Evolutionary conservation across 2,888 invertebrate species (phyloP).

Genomic region (Hirudinaria manillensis): DNA sequence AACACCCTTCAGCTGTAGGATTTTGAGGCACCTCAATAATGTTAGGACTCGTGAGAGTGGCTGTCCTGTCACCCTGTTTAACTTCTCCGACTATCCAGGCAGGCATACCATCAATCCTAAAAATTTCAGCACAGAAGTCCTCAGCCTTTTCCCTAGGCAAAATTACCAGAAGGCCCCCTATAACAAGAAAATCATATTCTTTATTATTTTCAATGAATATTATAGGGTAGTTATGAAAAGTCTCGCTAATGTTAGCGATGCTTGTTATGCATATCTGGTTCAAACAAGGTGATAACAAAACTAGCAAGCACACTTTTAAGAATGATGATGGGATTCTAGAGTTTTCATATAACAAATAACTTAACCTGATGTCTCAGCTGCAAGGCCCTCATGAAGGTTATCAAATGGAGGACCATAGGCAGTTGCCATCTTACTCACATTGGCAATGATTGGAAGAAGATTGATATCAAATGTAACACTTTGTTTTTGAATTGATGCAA

Average conservation of each 20-base stretch:
- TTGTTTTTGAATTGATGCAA: conserved; percentile 66
- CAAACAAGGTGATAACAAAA: too few species aligned
- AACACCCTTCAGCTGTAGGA: conserved; percentile 2
- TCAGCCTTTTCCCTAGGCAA: conserved; percentile 85
- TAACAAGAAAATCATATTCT: conserved; percentile 32
- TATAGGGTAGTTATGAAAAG: too few species aligned
- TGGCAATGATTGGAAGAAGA: conserved; percentile 71
- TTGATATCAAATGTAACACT: conserved; percentile 64
- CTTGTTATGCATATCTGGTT: too few species aligned
- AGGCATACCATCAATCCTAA: conserved; percentile 81
- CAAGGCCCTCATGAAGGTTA: conserved; percentile 63
- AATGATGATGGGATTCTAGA: too few species aligned
- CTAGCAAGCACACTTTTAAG: too few species aligned
- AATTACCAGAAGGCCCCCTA: conserved; percentile 77
- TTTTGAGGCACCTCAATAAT: conserved; percentile 74
- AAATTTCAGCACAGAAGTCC: conserved; percentile 87
- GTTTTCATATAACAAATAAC: too few species aligned
- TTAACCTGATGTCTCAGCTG: conserved; percentile 75
- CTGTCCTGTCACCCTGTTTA: conserved; percentile 83
- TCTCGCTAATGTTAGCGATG: too few species aligned
- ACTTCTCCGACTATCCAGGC: conserved; percentile 95
- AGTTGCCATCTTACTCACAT: conserved; percentile 70
- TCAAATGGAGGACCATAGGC: conserved; percentile 70
- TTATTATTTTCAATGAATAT: too few species aligned
- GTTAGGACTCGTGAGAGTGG: conserved; percentile 77